Evolutionary conservation across 1,140 invertebrate genomes (phyloP).

Genomic region (Ceratina australensis): DNA sequence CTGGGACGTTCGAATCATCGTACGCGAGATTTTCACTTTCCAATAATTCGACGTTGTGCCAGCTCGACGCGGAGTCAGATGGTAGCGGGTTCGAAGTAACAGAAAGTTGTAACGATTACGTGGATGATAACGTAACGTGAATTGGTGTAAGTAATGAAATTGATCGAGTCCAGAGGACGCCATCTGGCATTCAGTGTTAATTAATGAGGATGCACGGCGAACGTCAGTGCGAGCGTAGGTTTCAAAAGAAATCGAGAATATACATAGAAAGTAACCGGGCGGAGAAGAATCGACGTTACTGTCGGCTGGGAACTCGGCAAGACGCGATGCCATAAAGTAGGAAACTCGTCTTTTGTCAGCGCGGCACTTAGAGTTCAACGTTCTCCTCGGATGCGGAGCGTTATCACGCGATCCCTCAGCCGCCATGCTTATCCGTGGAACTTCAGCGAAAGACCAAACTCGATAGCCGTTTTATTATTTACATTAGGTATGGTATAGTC

Average conservation of each 20-base stretch:
- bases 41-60: no score
- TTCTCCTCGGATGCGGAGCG: conserved; percentile 66
- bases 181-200: conserved; percentile 25
- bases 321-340: conserved; percentile 1
- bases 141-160: no score
- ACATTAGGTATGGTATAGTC: not conserved
- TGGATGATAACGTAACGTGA: no score
- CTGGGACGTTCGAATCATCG: no score
- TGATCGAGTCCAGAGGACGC: no score
- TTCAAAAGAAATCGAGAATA: conserved; percentile 53
- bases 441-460: conserved; percentile 19
- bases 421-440: conserved; percentile 20
- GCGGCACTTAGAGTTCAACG: conserved; percentile 76
- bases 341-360: conserved; percentile 70
- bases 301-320: conserved; percentile 13
- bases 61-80: no score
- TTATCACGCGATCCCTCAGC: conserved; percentile 30
- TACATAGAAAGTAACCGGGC: not conserved
- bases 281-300: conserved; percentile 21
- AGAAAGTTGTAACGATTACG: no score
- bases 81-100: no score
- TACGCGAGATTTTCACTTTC: no score
- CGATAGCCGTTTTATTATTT: conserved; percentile 33
- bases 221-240: conserved; percentile 1
- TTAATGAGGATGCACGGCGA: conserved; percentile 31